Base-by-base conservation (phyloP, 1,140 invertebrate species). In the Drosophila nikananu region DNA sequence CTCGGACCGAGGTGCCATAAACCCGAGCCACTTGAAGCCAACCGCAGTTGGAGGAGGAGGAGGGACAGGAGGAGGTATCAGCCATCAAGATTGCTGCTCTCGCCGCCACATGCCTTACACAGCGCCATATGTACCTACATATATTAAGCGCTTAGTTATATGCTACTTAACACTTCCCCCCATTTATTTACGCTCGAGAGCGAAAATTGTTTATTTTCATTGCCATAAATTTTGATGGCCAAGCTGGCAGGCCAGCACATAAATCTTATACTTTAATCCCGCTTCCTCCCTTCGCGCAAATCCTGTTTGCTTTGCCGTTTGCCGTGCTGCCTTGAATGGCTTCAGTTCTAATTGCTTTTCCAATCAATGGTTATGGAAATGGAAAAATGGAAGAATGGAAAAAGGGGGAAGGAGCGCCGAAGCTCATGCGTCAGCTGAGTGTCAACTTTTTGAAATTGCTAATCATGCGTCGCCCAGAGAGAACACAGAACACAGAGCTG, bases 401-500 rank as follows among this genome's bases (percentile, higher is more conserved):
- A 63, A 39, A 12, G 2, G 30, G 10, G 41, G 35, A 37, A 32
- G n/a, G 52, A 73, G 32, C 30, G 64, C 68, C 79, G 35, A n/a
- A 25, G 35, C 74, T 89, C 84, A 89, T 87, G 83, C 84, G 84
- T 87, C 84, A 89, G 84, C 77, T 64, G 68, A 86, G 77, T 87
- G 84, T 89, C 84, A 89, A 77, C 84, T 80, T 80, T 86, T 83
- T 83, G 72, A 80, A 86, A 80, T 83, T 72, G 83, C 83, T 87
- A 87, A 87, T 87, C 84, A 84, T 75, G 72, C 60, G 54, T 37
- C 27, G 64, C 64, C 17, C 62, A 51, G 39, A 44, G 39, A 44
- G 58, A 30, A 25, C 72, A 71, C 72, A 71, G 25, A 51, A 32
- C 72, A 64, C 72, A 71, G 25, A 51, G 60, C 30, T 39, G 62